Conservation (phyloP, 2,113 vertebrate species). For the Erpornis zantholeuca region DNA sequence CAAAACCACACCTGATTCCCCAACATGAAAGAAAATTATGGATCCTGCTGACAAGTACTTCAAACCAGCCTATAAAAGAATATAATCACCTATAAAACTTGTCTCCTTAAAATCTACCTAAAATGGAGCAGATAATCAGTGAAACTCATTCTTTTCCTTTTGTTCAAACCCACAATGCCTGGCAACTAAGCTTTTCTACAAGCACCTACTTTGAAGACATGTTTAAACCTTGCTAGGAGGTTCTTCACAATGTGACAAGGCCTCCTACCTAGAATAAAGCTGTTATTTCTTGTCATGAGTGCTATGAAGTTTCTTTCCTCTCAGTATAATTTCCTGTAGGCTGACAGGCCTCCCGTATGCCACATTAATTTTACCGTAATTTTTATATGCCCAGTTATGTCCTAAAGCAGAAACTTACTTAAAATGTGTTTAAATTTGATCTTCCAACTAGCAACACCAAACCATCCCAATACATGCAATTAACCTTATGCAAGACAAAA, state of each 20-base stretch:
- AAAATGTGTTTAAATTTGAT: not conserved
- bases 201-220: not conserved
- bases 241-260: rapidly evolving
- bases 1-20: not conserved
- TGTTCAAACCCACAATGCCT: not conserved
- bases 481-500: not conserved
- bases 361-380: not conserved
- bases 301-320: not conserved
- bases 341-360: not conserved
- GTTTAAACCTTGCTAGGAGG: not conserved
- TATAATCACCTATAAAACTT: not conserved
- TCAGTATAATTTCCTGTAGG: not conserved
- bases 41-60: not conserved
- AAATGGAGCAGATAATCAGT: not conserved
- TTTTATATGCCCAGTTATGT: not conserved
- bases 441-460: not conserved
- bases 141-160: not conserved
- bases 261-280: not conserved
- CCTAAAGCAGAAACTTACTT: not conserved
- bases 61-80: not conserved
- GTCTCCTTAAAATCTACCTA: not conserved
- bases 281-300: not conserved
- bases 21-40: not conserved
- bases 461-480: not conserved
- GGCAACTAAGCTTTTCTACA: not conserved